phyloP scores from a whole-genome alignment of 1,140 invertebrate genomes.

The Pseudomyrmex gracilis region DNA sequence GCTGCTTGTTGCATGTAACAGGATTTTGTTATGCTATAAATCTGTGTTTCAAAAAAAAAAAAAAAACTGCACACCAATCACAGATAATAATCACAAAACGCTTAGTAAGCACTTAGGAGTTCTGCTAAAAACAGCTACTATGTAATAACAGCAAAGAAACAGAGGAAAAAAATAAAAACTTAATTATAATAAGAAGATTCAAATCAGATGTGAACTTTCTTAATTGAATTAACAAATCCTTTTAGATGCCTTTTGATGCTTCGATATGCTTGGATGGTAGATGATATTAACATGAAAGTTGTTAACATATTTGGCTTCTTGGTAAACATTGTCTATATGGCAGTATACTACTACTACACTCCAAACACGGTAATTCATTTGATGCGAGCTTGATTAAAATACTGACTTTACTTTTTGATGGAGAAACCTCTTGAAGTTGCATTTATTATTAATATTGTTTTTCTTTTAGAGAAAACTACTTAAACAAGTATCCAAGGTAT shows the following conservation, averaged over 20 bases:
- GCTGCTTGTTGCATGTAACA: too few relatives aligned
- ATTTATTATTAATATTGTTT: slow-evolving; percentile 1
- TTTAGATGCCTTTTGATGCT: slow-evolving; percentile 90
- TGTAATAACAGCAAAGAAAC: too few relatives aligned
- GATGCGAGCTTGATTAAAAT: not conserved
- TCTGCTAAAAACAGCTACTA: too few relatives aligned
- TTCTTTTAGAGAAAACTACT: slow-evolving; percentile 73
- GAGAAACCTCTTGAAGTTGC: not conserved
- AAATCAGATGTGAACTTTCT: not conserved
- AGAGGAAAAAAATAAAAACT: not conserved
- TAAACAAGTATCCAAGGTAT: slow-evolving; percentile 83
- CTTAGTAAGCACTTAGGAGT: too few relatives aligned
- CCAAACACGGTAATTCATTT: slow-evolving; percentile 82
- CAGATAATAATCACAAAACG: too few relatives aligned
- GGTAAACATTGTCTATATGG: slow-evolving; percentile 88
- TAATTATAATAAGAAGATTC: not conserved
- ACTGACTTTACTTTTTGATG: not conserved
- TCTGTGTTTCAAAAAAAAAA: too few relatives aligned
- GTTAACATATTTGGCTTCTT: slow-evolving; percentile 90
- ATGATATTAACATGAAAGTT: slow-evolving; percentile 90
- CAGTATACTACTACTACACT: slow-evolving; percentile 89
- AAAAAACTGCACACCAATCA: too few relatives aligned
- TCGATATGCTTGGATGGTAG: slow-evolving; percentile 89
- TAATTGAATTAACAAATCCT: slow-evolving; percentile 20
- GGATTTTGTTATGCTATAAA: too few relatives aligned